A percentile compares a stretch with the other conserved stretches of the same genome.
Evolutionary conservation across 2,113 vertebrate species (phyloP).

Genomic region (Passerina amoena): DNA sequence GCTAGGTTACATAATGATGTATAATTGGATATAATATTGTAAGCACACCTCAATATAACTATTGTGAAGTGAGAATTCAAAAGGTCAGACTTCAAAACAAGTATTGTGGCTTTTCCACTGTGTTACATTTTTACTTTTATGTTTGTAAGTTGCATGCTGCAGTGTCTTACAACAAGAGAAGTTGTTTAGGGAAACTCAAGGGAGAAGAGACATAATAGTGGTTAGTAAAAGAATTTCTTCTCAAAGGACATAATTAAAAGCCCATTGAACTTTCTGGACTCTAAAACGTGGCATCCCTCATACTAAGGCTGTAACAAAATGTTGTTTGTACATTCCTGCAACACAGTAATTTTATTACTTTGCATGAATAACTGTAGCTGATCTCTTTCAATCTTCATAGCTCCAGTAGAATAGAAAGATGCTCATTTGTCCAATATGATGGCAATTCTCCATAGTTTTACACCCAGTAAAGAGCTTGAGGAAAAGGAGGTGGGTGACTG

Average conservation of each 20-base stretch:
- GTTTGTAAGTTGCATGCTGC: background rate
- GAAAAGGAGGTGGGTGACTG: background rate
- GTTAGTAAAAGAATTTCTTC: background rate
- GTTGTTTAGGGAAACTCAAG: background rate
- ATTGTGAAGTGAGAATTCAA: background rate
- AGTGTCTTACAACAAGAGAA: background rate
- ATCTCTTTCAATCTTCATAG: background rate
- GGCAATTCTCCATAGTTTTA: background rate
- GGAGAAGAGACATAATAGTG: background rate
- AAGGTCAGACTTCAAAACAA: background rate
- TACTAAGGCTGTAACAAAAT: background rate
- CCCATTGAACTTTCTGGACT: background rate
- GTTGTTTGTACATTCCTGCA: background rate
- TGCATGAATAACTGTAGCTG: background rate
- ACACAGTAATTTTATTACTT: background rate
- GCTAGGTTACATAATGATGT: background rate
- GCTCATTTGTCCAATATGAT: background rate
- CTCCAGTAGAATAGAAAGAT: background rate
- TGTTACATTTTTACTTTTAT: background rate
- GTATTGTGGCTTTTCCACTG: background rate
- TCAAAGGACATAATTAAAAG: background rate
- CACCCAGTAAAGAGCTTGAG: background rate
- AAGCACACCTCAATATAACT: background rate
- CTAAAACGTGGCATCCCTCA: background rate
- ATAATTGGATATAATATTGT: background rate